Conservation (phyloP, 2,797 vertebrate genomes). For the Neosilurus mollespiculum region DNA sequence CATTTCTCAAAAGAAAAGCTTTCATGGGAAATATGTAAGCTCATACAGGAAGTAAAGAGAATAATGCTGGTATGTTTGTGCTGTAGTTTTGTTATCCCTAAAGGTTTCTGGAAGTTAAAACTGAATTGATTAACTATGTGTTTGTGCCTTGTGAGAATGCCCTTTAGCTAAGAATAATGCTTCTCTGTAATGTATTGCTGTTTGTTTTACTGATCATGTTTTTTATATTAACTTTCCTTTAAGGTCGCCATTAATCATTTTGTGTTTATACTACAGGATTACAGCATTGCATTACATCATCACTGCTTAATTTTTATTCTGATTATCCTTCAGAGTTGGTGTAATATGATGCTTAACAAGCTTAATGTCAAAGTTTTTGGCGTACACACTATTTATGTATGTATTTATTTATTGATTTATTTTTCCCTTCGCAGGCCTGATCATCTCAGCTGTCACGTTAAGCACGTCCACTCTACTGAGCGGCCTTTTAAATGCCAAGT, state of each 20-base stretch:
- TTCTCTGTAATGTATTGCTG: not conserved
- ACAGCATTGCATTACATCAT: not conserved
- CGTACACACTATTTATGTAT: not conserved
- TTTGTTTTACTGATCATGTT: not conserved
- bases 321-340: not conserved
- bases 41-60: not conserved
- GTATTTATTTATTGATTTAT: not conserved
- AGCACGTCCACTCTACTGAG: constrained; percentile 98
- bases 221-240: not conserved
- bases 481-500: constrained; percentile 99
- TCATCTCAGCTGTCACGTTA: constrained; percentile 98
- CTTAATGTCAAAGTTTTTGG: not conserved
- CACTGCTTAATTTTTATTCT: not conserved
- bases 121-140: not conserved
- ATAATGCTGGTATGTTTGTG: not conserved
- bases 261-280: too few species aligned
- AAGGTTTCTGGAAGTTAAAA: constrained; percentile 8
- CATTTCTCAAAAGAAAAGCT: not conserved
- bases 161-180: not conserved
- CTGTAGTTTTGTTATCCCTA: not conserved
- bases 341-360: not conserved
- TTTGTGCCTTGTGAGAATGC: constrained; percentile 7
- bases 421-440: constrained; percentile 82
- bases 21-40: not conserved
- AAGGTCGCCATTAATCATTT: not conserved